Percentiles rank a stretch among this genome's conserved stretches.
phyloP scores from a whole-genome alignment of 2,888 invertebrate genomes.

The Plebejus melissa region DNA sequence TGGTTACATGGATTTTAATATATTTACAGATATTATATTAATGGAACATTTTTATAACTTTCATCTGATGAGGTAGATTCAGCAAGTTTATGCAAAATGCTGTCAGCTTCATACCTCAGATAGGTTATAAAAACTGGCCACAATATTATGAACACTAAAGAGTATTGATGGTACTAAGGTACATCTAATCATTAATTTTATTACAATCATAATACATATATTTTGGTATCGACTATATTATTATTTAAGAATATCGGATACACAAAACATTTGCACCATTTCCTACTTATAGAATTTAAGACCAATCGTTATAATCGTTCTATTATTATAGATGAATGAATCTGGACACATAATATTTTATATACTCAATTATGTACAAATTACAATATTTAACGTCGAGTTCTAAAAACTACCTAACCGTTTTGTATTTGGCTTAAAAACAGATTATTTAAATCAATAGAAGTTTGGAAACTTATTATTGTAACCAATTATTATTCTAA shows the following conservation, averaged over 20 bases:
- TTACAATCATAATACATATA: not conserved
- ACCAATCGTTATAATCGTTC: not conserved
- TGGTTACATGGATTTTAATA: slow-evolving; percentile 5
- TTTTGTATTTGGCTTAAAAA: not conserved
- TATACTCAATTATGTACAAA: not conserved
- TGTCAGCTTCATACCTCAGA: not conserved
- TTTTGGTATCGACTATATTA: not conserved
- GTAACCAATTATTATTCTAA: not conserved
- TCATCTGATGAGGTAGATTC: not conserved
- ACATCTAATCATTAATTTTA: not conserved
- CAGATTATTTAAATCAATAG: not conserved
- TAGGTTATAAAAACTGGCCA: not conserved
- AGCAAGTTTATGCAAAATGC: not conserved
- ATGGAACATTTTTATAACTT: not conserved
- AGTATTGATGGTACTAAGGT: slow-evolving; percentile 10
- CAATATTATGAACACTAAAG: slow-evolving; percentile 23
- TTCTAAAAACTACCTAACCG: not conserved
- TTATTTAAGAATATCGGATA: not conserved
- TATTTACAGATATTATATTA: not conserved
- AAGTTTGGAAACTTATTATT: not conserved
- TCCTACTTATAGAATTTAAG: not conserved
- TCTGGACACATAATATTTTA: not conserved
- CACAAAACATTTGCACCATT: not conserved
- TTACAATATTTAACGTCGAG: not conserved
- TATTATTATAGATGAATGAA: not conserved